Percentiles rank a stretch among this genome's conserved stretches.
These are phyloP conservation scores for Apodemia zela DNA, from an alignment of 2,888 invertebrate genomes.

Conservation along the genomic window DNA sequence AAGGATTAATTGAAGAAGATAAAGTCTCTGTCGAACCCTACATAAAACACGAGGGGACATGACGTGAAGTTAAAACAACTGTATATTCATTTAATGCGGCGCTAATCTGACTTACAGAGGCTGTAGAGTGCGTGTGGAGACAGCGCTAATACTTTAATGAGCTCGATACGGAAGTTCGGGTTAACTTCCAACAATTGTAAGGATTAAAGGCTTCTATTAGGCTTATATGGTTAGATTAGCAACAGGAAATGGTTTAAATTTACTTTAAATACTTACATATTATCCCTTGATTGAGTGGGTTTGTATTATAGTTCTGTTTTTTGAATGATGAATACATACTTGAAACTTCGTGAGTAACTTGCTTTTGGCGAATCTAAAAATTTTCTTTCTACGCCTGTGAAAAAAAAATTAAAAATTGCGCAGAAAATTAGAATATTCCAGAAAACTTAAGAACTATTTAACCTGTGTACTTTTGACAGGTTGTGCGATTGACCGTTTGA, in stretches of 20 bases:
- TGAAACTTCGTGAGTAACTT: too few relatives aligned
- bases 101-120: not conserved
- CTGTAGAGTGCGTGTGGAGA: constrained; percentile 1
- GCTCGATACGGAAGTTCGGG: constrained; percentile 8
- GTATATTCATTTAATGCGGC: not conserved
- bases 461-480: too few relatives aligned
- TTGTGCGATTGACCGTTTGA: too few relatives aligned
- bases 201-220: not conserved
- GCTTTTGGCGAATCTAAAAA: too few relatives aligned
- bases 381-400: too few relatives aligned
- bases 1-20: not conserved
- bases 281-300: not conserved
- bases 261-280: not conserved
- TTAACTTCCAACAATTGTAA: constrained; percentile 6
- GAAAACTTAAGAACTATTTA: too few relatives aligned
- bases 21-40: not conserved
- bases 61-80: not conserved
- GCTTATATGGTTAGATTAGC: not conserved
- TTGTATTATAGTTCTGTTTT: not conserved
- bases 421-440: too few relatives aligned
- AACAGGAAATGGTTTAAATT: not conserved
- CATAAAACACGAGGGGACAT: not conserved
- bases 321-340: too few relatives aligned
- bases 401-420: too few relatives aligned
- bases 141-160: constrained; percentile 10